A percentile compares a stretch with the other conserved stretches of the same genome.
phyloP scores from a whole-genome alignment of 2,888 invertebrate species.

The Noctua comes region DNA sequence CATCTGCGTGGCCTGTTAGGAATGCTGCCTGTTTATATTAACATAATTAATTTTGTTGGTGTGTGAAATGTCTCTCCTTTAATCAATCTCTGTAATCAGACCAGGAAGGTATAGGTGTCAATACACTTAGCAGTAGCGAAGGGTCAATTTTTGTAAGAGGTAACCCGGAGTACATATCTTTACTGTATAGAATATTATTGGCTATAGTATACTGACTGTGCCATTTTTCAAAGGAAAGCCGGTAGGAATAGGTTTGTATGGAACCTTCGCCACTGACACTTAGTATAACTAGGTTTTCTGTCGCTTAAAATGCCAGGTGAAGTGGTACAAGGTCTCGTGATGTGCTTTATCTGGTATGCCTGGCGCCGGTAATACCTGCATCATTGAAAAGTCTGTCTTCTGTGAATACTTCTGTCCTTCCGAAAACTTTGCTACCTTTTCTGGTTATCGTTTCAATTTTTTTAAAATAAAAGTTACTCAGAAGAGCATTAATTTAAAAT shows the following conservation, averaged over 20 bases:
- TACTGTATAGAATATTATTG: no score
- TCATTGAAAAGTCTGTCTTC: neutral
- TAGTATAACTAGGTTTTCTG: neutral
- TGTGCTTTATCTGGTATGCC: neutral
- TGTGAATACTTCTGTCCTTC: no score
- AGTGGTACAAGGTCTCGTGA: neutral
- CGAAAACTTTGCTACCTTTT: no score
- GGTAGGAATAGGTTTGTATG: no score
- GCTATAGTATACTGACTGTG: no score
- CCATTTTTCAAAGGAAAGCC: no score
- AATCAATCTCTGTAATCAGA: neutral
- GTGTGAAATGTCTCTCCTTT: neutral
- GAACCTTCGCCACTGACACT: no score
- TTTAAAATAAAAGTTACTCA: neutral
- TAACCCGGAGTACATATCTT: no score
- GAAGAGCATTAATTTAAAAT: neutral
- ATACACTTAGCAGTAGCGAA: no score
- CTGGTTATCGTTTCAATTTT: neutral
- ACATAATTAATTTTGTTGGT: neutral
- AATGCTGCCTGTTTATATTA: neutral
- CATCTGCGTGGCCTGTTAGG: no score
- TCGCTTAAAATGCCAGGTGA: neutral
- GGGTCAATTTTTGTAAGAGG: no score
- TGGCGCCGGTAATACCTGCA: neutral
- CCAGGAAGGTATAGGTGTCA: neutral